These are phyloP conservation scores for Autographa gamma DNA, from an alignment of 2,888 invertebrate genomes.

Conservation along the genomic window DNA sequence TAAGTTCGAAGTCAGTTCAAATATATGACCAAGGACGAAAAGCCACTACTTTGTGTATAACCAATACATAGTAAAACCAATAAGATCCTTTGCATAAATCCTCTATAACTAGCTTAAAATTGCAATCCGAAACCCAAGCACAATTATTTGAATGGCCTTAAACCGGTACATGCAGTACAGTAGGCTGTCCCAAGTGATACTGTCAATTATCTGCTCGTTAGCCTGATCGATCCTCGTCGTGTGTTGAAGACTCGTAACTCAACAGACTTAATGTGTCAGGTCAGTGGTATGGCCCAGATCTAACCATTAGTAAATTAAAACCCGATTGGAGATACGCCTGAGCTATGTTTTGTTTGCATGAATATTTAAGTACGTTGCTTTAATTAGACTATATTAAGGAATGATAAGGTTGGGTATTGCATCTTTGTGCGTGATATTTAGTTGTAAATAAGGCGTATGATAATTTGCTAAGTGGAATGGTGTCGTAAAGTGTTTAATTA, in stretches of 20 bases:
- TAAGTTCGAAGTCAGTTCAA: too few species aligned
- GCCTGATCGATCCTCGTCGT: slow-evolving; percentile 75
- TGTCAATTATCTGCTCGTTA: slow-evolving; percentile 85
- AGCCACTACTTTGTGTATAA: not conserved
- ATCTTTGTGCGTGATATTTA: not conserved
- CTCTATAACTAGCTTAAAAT: slow-evolving; percentile 3
- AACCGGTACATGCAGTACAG: slow-evolving; percentile 44
- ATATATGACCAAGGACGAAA: not conserved
- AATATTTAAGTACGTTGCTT: slow-evolving; percentile 24
- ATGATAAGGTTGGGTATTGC: not conserved
- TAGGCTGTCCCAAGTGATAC: slow-evolving; percentile 63
- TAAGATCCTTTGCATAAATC: slow-evolving; percentile 2
- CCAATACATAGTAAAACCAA: not conserved
- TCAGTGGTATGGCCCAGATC: slow-evolving; percentile 58
- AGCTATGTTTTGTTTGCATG: slow-evolving; percentile 50
- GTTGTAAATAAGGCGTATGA: not conserved
- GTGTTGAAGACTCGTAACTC: slow-evolving; percentile 71
- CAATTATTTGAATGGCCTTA: slow-evolving; percentile 44
- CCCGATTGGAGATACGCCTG: slow-evolving; percentile 53
- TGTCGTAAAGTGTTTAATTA: slow-evolving; percentile 2
- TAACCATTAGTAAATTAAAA: slow-evolving; percentile 57
- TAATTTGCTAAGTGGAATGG: not conserved
- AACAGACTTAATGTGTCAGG: slow-evolving; percentile 63
- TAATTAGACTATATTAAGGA: slow-evolving; percentile 23
- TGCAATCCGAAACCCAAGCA: slow-evolving; percentile 10